A percentile compares a stretch with the other conserved stretches of the same genome.
phyloP scores from a whole-genome alignment of 2,113 vertebrate species.

The Oriolus oriolus region DNA sequence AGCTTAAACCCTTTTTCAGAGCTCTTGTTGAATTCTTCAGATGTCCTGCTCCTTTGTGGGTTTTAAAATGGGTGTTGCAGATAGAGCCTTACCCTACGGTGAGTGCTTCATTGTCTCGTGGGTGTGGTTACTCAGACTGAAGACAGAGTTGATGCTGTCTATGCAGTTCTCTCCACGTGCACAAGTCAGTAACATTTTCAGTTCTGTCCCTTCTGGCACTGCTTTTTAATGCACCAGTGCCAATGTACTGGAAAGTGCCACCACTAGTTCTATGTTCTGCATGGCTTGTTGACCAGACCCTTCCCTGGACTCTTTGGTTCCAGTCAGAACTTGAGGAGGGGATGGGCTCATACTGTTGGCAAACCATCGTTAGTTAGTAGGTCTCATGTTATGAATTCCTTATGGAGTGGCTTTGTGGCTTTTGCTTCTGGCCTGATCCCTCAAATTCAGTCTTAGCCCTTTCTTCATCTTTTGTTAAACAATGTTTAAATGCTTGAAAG shows the following conservation, averaged over 20 bases:
- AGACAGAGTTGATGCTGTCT: background rate
- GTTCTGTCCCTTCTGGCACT: background rate
- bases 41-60: background rate
- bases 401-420: background rate
- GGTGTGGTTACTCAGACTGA: background rate
- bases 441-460: background rate
- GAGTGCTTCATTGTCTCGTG: background rate
- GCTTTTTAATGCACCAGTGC: background rate
- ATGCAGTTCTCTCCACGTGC: background rate
- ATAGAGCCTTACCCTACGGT: background rate
- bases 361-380: background rate
- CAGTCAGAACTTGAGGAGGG: background rate
- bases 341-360: background rate
- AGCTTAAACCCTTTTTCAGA: background rate
- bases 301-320: background rate
- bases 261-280: background rate
- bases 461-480: background rate
- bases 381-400: background rate
- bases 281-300: background rate
- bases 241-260: background rate
- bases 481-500: background rate
- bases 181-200: background rate
- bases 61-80: background rate
- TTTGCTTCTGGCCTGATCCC: background rate
- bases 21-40: background rate